These are phyloP conservation scores for Autographa pulchrina DNA, from an alignment of 2,888 invertebrate species.

Conservation along the genomic window DNA sequence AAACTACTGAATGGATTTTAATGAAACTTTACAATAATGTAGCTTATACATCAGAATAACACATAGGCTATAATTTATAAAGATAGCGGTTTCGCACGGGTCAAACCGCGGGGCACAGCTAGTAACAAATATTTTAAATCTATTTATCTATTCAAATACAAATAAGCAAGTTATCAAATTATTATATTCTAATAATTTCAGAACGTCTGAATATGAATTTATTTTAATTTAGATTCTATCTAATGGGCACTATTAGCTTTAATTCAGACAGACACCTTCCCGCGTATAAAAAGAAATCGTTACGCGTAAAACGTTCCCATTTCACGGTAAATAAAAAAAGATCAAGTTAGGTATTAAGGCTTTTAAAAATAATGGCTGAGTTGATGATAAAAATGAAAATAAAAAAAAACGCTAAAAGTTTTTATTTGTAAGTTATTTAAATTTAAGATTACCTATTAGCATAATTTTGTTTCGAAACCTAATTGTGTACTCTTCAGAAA, in stretches of 20 bases:
- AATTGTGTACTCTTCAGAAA: conserved; percentile 15
- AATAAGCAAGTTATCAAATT: not conserved
- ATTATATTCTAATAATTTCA: not conserved
- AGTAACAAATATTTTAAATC: too few species aligned
- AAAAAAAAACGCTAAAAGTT: conserved; percentile 36
- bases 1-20: too few species aligned
- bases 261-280: conserved; percentile 38
- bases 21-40: too few species aligned
- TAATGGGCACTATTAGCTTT: conserved; percentile 48
- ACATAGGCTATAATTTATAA: too few species aligned
- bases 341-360: conserved; percentile 58
- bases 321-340: conserved; percentile 62
- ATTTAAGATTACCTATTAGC: conserved; percentile 35
- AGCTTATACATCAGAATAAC: too few species aligned
- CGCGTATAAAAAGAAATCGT: conserved; percentile 52
- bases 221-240: conserved; percentile 24
- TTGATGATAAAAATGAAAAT: conserved; percentile 43
- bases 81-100: too few species aligned
- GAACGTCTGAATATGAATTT: not conserved
- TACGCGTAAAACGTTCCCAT: conserved; percentile 57
- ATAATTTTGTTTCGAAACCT: conserved; percentile 27
- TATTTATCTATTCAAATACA: not conserved
- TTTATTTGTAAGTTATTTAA: conserved; percentile 32
- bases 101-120: too few species aligned
- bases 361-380: conserved; percentile 57